Base-by-base conservation (phyloP, 2,113 vertebrate genomes). In the Heteronetta atricapilla region DNA sequence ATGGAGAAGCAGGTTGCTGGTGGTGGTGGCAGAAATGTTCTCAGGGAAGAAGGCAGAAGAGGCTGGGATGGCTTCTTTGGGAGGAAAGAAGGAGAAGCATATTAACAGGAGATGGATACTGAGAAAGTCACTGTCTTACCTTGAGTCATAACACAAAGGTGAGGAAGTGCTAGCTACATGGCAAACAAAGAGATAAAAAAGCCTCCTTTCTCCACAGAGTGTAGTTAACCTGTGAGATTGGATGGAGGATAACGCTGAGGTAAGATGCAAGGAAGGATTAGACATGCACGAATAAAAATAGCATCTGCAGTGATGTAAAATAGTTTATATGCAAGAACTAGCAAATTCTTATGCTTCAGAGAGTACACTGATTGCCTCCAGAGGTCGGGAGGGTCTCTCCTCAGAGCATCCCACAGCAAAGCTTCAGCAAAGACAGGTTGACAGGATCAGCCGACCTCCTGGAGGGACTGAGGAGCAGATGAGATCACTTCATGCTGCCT, bases 201-300 rank as follows among this genome's bases (percentile, higher is more conserved):
- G n/a, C 18, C 63, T 86, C 15, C 50, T 85, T 86, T 89, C 66
- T 84, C 67, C 50, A 69, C 5, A 19, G 77, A 86, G 48, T 46
- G 25, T 63, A 79, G 82, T 93, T 95, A 92, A 82, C 62, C 53
- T 26, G 36, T 16, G 88, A 78, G 63, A 90, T 4, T 84, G 86
- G 55, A 42, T 79, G 59, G 58, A 93, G 70, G 70, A 92, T 92
- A 90, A 94, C 89, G 93, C 93, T 92, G 94, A 96, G 93, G 89
- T 95, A 96, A 94, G 82, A 91, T 77, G 23, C 77, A 94, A 90
- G 83, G 81, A 89, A 92, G 86, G 63, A 92, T 97, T 94, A 96
- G 95, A 94, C 70, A 91, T 67, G 81, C 88, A 89, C 79, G 90
- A 95, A 84, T 90, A 93, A 96, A 96, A 97, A 96, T 90, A 96